Base-by-base conservation (phyloP, 2,888 invertebrate species). In the Pterostichus niger region DNA sequence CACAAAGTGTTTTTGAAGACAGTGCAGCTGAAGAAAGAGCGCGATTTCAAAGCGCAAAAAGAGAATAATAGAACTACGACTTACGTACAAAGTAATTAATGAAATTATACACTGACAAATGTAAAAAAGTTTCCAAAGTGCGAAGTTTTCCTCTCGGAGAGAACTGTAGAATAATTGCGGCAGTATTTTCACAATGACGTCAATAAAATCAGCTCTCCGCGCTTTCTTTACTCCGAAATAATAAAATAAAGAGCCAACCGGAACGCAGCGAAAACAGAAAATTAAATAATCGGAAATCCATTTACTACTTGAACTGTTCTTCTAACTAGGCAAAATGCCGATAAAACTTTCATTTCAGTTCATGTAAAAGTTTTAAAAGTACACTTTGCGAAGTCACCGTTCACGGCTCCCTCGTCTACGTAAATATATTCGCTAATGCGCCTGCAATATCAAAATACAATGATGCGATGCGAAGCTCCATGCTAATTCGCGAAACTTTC, bases 271-370 rank as follows among this genome's bases (percentile, higher is more conserved):
- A 77, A 54, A 61, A 83, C 61, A 77, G 77, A 83, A 77, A 83
- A 83, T 83, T 83, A 83, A 83, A 83, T 77, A 76, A 83, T 83
- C 77, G 64, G 77, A 77, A 83, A 83, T 83, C 77, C 83, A 83
- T 83, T 83, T 77, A 83, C 49, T 77, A 83, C 77, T 83, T 77
- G 73, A 81, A 56, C 81, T 71, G 81, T 81, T 81, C 81, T 31
- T 81, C 73, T 73, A 81, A 81, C 81, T 81, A 73, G 73, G 59
- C 80, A 81, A 81, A 81, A 73, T 24, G 13, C 35, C 81, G 73
- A 81, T 81, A 71, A 81, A 81, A 83, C 44, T 71, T 82, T 73
- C 75, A 75, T 82, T 73, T 64, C 24, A 82, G 82, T 82, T 73
- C 75, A 56, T 56, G 44, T 56, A 73, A 73, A 82, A 73, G 54